Base-by-base conservation (phyloP, 2,113 vertebrate genomes). In the Podiceps cristatus region DNA sequence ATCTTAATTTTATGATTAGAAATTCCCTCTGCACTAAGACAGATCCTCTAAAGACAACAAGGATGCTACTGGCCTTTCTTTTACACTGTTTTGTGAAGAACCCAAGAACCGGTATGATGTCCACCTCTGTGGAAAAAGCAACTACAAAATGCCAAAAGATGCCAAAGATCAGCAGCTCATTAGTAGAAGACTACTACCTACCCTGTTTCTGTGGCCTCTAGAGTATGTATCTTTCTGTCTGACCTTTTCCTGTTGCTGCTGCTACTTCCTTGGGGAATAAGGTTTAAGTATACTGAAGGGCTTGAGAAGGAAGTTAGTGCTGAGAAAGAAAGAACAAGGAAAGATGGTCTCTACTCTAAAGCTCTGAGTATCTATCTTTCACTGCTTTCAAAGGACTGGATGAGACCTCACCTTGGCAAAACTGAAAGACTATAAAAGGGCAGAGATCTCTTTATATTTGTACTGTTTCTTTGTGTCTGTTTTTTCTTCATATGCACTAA, bases 141-240 rank as follows among this genome's bases (percentile, higher is more conserved):
- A 37, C n/a, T 42, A 20, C 24, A 42, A 62, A n/a, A 74, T 76
- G 37, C 27, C 50, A 62, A 45, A 69, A 7, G 3, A 23, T 80
- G 37, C 5, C 53, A 88, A 79, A 64, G 62, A 62, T n/a, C 27
- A 77, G 22, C 9, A 60, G 17, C 25, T 52, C 20, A 14, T 52
- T 45, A 66, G n/a, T 14, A 53, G 42, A 56, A 86, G 7, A 35
- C 25, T 16, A 25, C 8, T 69, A 42, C 31, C n/a, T 58, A 18
- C 40, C 14, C 50, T 83, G 20, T 82, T 45, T 86, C 40, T 59
- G 3, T 52, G 22, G 6, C 17, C 19, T 68, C 33, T 52, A 27
- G 11, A 69, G 17, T 15, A 37, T 0, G 0, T 0, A 4, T 28
- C 64, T 79, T 40, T 18, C 15, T 76, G 5, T 23, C 29, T 45